Percentiles rank a stretch among this genome's conserved stretches.
Evolutionary conservation across 1,140 invertebrate genomes (phyloP).

Genomic region (Drosophila mojavensis): DNA sequence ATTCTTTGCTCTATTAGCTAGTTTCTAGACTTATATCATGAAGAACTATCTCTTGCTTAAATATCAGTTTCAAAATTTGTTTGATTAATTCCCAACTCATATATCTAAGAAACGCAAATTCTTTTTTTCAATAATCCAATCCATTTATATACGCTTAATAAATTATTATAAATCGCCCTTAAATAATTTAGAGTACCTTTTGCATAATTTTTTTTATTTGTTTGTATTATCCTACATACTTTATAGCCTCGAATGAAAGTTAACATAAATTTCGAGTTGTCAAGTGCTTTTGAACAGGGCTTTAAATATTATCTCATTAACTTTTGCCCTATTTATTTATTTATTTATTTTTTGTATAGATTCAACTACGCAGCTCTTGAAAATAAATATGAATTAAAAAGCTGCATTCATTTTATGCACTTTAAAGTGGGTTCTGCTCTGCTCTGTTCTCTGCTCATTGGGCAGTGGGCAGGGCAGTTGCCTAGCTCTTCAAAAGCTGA

Average conservation of each 20-base stretch:
- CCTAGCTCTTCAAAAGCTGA: slow-evolving; percentile 26
- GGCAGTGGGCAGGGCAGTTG: neutral
- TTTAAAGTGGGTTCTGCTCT: neutral
- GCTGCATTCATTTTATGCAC: slow-evolving; percentile 3
- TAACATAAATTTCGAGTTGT: neutral
- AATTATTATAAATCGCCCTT: too few relatives aligned
- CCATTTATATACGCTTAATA: too few relatives aligned
- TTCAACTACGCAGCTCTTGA: neutral
- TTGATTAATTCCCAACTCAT: too few relatives aligned
- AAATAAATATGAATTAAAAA: slow-evolving; percentile 13
- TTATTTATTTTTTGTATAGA: neutral
- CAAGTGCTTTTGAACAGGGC: neutral
- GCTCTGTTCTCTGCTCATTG: neutral
- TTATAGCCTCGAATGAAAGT: neutral
- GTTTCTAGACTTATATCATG: too few relatives aligned
- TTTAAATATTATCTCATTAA: neutral
- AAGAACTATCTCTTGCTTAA: too few relatives aligned
- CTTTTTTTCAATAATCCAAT: too few relatives aligned
- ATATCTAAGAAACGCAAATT: too few relatives aligned
- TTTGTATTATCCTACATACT: too few relatives aligned
- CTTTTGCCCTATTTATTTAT: neutral
- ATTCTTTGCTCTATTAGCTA: too few relatives aligned
- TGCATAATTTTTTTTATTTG: too few relatives aligned
- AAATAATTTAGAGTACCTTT: too few relatives aligned
- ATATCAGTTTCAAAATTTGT: too few relatives aligned